Conservation (phyloP, 30 jellyfish, hydroid and myxozoan species). For the Turritopsis dohrnii region DNA sequence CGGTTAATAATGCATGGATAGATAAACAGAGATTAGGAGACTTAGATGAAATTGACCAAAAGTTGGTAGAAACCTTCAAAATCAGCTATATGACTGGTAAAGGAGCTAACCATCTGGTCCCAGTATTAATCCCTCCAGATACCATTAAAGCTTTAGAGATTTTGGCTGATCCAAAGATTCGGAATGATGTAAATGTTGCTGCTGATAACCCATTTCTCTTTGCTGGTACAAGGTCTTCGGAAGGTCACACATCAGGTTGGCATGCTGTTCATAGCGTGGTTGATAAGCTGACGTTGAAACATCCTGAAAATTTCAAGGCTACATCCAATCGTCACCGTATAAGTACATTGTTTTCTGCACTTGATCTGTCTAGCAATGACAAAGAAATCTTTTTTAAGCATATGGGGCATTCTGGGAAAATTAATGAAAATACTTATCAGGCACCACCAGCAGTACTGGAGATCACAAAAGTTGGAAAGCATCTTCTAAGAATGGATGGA, state of each 20-base stretch:
- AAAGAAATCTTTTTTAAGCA: constrained; percentile 18
- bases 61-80: constrained; percentile 13
- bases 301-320: constrained; percentile 27
- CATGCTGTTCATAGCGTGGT: constrained; percentile 25
- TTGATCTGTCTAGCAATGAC: constrained; percentile 12
- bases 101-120: constrained; percentile 29
- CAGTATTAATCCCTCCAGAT: constrained; percentile 24
- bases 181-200: not conserved
- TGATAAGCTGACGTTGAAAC: constrained; percentile 5
- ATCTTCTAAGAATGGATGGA: constrained; percentile 12
- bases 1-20: constrained; percentile 12
- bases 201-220: constrained; percentile 7
- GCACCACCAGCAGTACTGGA: constrained; percentile 25
- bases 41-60: constrained; percentile 21
- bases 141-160: not conserved
- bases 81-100: constrained; percentile 17
- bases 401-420: constrained; percentile 26
- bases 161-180: constrained; percentile 14
- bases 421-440: constrained; percentile 21
- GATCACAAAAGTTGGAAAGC: constrained; percentile 23
- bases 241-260: constrained; percentile 27
- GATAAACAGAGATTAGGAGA: constrained; percentile 25
- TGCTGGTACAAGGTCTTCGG: constrained; percentile 22
- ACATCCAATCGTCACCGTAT: constrained; percentile 31
- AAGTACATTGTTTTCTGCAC: constrained; percentile 16